These are phyloP conservation scores for Pocota personata DNA, from an alignment of 2,888 invertebrate genomes.

Conservation along the genomic window DNA sequence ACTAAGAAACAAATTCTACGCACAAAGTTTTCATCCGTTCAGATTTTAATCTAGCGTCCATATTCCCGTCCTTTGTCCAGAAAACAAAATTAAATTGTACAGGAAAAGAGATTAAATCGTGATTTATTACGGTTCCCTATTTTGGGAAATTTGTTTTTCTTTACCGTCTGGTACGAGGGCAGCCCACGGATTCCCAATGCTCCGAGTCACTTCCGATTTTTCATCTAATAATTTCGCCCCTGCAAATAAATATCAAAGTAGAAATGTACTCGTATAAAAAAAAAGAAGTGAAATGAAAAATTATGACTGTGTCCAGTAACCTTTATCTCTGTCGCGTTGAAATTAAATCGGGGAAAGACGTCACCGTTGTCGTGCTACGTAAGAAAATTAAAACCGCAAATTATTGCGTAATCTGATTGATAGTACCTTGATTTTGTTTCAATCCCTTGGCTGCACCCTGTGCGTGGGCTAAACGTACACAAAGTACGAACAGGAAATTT, in stretches of 20 bases:
- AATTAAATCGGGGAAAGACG: conserved; percentile 46
- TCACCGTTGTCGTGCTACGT: conserved; percentile 42
- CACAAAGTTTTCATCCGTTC: conserved; percentile 23
- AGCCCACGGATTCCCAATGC: conserved; percentile 29
- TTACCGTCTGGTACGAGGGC: conserved; percentile 8
- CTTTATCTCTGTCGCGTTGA: conserved; percentile 44
- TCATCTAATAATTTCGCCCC: conserved; percentile 59
- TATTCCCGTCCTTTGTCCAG: conserved; percentile 34
- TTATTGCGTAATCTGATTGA: conserved; percentile 68
- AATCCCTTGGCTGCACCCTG: conserved; percentile 26
- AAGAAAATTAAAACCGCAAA: conserved; percentile 62
- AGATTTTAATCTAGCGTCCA: conserved; percentile 41
- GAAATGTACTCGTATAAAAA: conserved; percentile 5
- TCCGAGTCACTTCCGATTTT: conserved; percentile 61
- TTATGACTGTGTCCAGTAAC: conserved; percentile 55
- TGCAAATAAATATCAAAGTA: conserved; percentile 43
- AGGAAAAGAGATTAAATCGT: conserved; percentile 58
- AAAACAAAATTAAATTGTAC: conserved; percentile 58
- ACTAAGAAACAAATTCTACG: background rate
- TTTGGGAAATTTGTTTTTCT: conserved; percentile 51
- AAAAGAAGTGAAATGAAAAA: conserved; percentile 50
- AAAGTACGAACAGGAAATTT: conserved; percentile 12
- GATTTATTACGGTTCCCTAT: conserved; percentile 68
- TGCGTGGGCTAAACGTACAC: background rate
- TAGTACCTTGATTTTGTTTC: conserved; percentile 46